Base-by-base conservation (phyloP, 2,113 vertebrate genomes). In the Menura novaehollandiae region DNA sequence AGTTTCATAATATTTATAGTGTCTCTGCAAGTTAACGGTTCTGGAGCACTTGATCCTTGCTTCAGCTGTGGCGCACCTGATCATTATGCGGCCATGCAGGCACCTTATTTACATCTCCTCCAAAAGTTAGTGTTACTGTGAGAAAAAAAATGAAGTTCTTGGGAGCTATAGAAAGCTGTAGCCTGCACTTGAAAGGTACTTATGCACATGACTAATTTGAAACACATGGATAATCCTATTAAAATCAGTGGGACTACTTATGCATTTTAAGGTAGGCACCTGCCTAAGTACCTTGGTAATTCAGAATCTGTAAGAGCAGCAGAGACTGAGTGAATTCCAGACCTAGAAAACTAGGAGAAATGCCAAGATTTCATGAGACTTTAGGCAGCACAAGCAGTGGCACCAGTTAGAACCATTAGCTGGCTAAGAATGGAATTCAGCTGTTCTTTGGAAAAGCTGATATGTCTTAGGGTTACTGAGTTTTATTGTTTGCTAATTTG, bases 401-500 rank as follows among this genome's bases (percentile, higher is more conserved):
- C 90, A 92, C 95, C 52, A 59, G 52, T 77, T 92, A 90, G 79
- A 88, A 90, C 85, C 52, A 77, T 93, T 95, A 92, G 63, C 88
- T 53, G 88, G 59, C 85, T 88, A 75, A 78, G 76, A 93, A 91
- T 89, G 95, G 89, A 91, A 91, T 92, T 97, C 85, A 88, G 69
- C 77, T 93, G 88, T 73, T 72, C 77, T 96, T 94, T 89, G 46
- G 74, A 79, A 97, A 94, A 96, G 95, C 83, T 68, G 85, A 2
- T 75, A 68, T 33, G 33, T 69, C 49, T 68, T 71, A 69, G 71
- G 22, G 66, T 76, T 49, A 56, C 44, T 77, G 79, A 91, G 75
- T 58, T 75, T 71, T 85, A 71, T 15, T 88, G 53, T 74, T 95
- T 85, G 68, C 41, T 75, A 58, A 63, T 92, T 79, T 37, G 43